Base-by-base conservation (phyloP, 2,113 vertebrate species). In the Upupa epops region DNA sequence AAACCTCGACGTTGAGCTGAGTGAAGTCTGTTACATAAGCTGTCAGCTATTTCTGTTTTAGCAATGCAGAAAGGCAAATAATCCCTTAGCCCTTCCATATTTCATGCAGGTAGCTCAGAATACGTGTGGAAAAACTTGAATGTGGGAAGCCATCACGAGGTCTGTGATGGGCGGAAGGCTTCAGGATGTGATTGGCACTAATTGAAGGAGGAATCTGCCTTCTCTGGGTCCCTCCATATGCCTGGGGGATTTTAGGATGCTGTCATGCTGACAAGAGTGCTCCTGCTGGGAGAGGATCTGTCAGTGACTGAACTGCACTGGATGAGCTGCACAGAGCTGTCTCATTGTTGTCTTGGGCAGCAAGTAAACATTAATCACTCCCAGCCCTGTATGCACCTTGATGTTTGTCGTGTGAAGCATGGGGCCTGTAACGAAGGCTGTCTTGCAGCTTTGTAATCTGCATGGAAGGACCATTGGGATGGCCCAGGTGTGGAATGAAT, bases 191-290 rank as follows among this genome's bases (percentile, higher is more conserved):
- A 96, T 88, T 95, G 92, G 70, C 88, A 94, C 58, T 89, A 95
- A 79, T 94, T 95, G 89, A 88, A 90, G 92, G 74, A 88, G 79
- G 85, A 89, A 83, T 93, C 66, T 88, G 68, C 63, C 88, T 85
- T 87, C 72, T 86, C 52, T 83, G 3, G 5, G 42, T 94, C 88
- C n/a, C 52, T 94, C 74, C 46, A 4, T 94, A 54, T 48, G 90
- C 92, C 83, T 74, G 45, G 37, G 61, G 82, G 76, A 75, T 85
- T 42, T 90, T 85, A 60, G 68, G 75, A 51, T 86, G 72, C 89
- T 91, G 32, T 94, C 92, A 74, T 9, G 54, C 61, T 90, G 83
- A 92, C 92, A 86, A 49, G 49, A 87, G 52, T 79, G 82, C 58
- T 82, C 49, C 90, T 85, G 83, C 94, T 89, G 76, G 83, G 69